Conservation (phyloP, 2,888 invertebrate genomes). For the Anthoptus insignis region DNA sequence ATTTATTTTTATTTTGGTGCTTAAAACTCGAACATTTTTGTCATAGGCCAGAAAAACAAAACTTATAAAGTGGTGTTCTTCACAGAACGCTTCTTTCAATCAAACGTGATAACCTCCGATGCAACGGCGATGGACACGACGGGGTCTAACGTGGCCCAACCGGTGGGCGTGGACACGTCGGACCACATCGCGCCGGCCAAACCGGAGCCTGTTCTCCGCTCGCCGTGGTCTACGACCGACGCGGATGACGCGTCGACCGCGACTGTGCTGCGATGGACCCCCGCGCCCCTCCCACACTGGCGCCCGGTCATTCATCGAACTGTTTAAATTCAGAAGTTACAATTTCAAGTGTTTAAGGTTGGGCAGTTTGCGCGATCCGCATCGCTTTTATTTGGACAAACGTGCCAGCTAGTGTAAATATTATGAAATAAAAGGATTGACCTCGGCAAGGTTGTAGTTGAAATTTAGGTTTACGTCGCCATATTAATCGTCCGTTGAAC, state of each 20-base stretch:
- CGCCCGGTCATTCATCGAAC: constrained; percentile 77
- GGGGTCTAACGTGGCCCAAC: constrained; percentile 62
- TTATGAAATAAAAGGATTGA: constrained; percentile 53
- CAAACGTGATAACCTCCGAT: constrained; percentile 86
- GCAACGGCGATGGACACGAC: constrained; percentile 85
- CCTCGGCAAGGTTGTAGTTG: constrained; percentile 64
- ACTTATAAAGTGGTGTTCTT: constrained; percentile 39
- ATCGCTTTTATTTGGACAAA: constrained; percentile 17
- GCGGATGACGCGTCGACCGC: constrained; percentile 50
- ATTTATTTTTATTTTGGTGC: constrained; percentile 15
- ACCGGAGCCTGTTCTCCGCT: constrained; percentile 76
- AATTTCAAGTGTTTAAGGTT: constrained; percentile 32
- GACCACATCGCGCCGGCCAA: constrained; percentile 82
- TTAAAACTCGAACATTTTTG: constrained; percentile 6
- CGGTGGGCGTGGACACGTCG: constrained; percentile 62
- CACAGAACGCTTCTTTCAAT: constrained; percentile 89
- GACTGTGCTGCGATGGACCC: constrained; percentile 76
- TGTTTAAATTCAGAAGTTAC: constrained; percentile 54
- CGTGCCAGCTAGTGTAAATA: constrained; percentile 65
- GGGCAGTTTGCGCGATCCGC: constrained; percentile 42
- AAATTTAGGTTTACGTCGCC: constrained; percentile 62
- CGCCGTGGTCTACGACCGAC: constrained; percentile 69
- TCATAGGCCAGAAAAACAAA: constrained; percentile 36
- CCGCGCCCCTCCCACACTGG: constrained; percentile 82
- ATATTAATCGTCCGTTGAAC: constrained; percentile 58